phyloP scores from a whole-genome alignment of 1,140 invertebrate species.

The Achroia grisella region DNA sequence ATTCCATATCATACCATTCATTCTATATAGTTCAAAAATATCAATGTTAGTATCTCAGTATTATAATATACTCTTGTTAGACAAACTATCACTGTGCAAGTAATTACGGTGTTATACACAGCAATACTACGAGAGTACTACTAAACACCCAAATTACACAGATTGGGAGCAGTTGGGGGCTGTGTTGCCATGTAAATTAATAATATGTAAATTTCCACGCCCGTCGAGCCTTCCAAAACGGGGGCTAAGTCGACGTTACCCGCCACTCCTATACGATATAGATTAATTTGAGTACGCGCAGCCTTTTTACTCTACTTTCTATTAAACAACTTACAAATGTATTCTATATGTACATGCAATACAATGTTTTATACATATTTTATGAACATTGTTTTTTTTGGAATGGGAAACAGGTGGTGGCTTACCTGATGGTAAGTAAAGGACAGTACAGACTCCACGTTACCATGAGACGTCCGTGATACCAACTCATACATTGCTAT shows the following conservation, averaged over 20 bases:
- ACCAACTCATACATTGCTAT: too few relatives aligned
- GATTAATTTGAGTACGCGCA: constrained; percentile 23
- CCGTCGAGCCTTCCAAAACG: constrained; percentile 25
- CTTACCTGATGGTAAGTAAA: too few relatives aligned
- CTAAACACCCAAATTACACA: constrained; percentile 57
- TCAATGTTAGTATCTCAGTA: too few relatives aligned
- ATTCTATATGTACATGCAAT: too few relatives aligned
- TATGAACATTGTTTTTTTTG: too few relatives aligned
- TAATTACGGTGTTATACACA: neutral
- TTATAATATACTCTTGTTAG: too few relatives aligned
- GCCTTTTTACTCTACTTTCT: constrained; percentile 23
- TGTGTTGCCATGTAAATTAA: constrained; percentile 57
- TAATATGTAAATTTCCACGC: constrained; percentile 62
- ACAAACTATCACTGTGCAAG: neutral
- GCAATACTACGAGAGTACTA: constrained; percentile 25
- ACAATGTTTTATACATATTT: too few relatives aligned
- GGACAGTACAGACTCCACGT: too few relatives aligned
- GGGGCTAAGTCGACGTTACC: constrained; percentile 23
- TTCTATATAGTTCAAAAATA: too few relatives aligned
- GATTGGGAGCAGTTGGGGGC: constrained; percentile 38
- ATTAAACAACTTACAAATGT: neutral
- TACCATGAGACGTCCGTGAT: too few relatives aligned
- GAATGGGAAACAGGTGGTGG: too few relatives aligned
- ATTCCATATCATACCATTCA: too few relatives aligned
- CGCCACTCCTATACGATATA: constrained; percentile 26